Percentiles rank a stretch among this genome's conserved stretches.
These are phyloP conservation scores for Nomada ferruginata DNA, from an alignment of 2,888 invertebrate species.

Conservation along the genomic window DNA sequence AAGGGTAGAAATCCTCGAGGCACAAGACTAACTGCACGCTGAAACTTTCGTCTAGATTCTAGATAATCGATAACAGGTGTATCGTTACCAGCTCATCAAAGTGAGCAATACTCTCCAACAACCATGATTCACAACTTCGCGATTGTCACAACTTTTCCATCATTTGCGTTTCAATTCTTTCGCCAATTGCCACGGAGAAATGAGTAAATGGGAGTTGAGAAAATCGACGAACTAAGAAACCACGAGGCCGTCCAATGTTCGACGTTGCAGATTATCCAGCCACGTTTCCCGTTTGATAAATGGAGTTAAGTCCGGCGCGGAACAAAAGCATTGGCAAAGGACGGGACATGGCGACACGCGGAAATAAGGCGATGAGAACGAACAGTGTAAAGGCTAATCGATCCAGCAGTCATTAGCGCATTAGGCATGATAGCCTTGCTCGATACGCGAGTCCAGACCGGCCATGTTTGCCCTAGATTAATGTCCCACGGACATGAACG, in stretches of 20 bases:
- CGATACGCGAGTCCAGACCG: slow-evolving; percentile 63
- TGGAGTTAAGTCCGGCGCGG: too few relatives aligned
- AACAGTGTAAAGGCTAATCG: slow-evolving; percentile 77
- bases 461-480: slow-evolving; percentile 81
- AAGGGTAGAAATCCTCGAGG: neutral
- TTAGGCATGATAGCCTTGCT: slow-evolving; percentile 76
- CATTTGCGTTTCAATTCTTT: neutral
- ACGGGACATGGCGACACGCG: neutral
- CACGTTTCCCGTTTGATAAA: too few relatives aligned
- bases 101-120: neutral
- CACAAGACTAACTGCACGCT: neutral
- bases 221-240: too few relatives aligned
- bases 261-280: too few relatives aligned
- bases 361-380: slow-evolving; percentile 25
- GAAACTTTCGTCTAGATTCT: slow-evolving; percentile 11
- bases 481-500: slow-evolving; percentile 79
- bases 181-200: too few relatives aligned
- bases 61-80: slow-evolving; percentile 22
- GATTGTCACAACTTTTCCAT: neutral
- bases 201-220: too few relatives aligned
- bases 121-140: neutral
- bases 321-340: too few relatives aligned
- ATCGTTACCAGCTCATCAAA: slow-evolving; percentile 11
- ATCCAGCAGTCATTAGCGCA: slow-evolving; percentile 81
- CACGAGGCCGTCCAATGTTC: too few relatives aligned